Conservation (phyloP, 2,113 vertebrate genomes). For the Zosterops japonicus region DNA sequence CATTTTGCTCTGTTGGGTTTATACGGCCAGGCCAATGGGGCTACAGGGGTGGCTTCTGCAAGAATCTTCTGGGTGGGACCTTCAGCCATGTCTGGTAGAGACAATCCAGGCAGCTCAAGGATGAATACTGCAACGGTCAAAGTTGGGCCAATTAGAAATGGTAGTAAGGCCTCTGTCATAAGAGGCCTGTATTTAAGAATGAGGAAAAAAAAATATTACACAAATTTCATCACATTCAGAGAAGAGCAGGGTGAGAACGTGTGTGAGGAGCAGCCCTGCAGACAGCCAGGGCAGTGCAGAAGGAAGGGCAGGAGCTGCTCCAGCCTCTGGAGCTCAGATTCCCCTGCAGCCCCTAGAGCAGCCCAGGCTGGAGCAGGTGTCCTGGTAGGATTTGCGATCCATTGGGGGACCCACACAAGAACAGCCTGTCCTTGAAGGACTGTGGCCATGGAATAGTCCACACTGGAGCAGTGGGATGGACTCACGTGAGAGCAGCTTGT, state of each 20-base stretch:
- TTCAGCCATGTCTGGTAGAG: not conserved
- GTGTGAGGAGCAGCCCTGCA: not conserved
- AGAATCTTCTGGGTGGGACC: not conserved
- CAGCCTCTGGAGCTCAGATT: not conserved
- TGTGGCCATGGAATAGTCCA: no score
- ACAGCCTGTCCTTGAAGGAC: not conserved
- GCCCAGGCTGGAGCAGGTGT: not conserved
- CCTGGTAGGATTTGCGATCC: not conserved
- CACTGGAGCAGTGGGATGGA: no score
- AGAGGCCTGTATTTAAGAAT: not conserved
- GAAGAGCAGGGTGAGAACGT: rapidly evolving
- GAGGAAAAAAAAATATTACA: not conserved
- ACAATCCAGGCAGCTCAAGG: not conserved
- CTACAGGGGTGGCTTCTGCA: not conserved
- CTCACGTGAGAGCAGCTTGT: rapidly evolving
- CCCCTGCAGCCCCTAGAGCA: not conserved
- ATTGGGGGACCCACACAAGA: rapidly evolving
- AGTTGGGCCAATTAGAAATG: not conserved
- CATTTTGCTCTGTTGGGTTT: not conserved
- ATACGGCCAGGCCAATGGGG: no score
- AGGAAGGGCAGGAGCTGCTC: not conserved
- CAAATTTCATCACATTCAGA: not conserved
- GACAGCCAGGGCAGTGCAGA: not conserved
- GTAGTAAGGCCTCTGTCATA: rapidly evolving
- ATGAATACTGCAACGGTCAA: not conserved